These are phyloP conservation scores for Harmothoe impar DNA, from an alignment of 2,888 invertebrate species.

Conservation along the genomic window DNA sequence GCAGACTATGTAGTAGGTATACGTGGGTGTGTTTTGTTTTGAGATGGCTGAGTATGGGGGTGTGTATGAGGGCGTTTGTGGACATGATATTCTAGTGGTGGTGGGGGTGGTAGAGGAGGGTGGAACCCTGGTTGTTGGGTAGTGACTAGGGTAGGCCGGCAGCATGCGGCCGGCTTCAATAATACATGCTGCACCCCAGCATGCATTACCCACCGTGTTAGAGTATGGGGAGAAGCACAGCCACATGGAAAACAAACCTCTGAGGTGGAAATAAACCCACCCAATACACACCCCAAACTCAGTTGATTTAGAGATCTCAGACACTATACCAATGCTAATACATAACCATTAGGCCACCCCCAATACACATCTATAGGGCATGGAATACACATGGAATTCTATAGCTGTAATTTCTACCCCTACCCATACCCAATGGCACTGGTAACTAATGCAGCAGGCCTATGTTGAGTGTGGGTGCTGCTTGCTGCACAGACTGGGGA, in stretches of 20 bases:
- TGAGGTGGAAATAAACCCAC: not conserved
- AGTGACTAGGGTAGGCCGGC: not conserved
- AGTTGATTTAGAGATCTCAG: too few relatives aligned
- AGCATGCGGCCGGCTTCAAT: constrained; percentile 32
- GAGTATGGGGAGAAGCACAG: not conserved
- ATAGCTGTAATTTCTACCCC: too few relatives aligned
- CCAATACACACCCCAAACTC: too few relatives aligned
- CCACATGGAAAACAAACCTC: not conserved
- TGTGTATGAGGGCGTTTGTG: not conserved
- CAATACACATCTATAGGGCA: too few relatives aligned
- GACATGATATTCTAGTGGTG: not conserved
- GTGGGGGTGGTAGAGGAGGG: not conserved
- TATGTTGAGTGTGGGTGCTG: too few relatives aligned
- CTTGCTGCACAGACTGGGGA: not conserved
- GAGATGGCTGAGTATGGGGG: not conserved
- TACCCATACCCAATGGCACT: too few relatives aligned
- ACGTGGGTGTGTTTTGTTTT: not conserved
- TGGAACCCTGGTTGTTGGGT: too few relatives aligned
- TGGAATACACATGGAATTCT: too few relatives aligned
- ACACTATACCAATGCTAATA: too few relatives aligned
- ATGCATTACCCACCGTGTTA: not conserved
- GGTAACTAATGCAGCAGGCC: too few relatives aligned
- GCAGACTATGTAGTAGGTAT: not conserved
- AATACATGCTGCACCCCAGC: constrained; percentile 3
- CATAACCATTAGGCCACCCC: too few relatives aligned